phyloP scores from a whole-genome alignment of 2,797 vertebrate genomes.

The Micropoecilia bifurca region DNA sequence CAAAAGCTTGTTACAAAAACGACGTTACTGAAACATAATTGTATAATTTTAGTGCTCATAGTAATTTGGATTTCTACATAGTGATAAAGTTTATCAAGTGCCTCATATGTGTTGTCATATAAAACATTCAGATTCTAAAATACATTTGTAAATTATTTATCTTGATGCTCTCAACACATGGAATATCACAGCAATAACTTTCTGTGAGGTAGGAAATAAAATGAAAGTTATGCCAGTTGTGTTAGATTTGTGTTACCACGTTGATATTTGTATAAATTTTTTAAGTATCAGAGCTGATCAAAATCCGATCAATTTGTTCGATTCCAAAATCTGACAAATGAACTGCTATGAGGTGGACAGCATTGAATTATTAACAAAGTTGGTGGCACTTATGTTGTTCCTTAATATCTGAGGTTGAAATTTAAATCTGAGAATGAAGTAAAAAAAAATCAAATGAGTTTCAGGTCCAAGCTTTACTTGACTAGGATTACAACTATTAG shows the following conservation, averaged over 20 bases:
- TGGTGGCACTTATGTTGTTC: not conserved
- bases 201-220: not conserved
- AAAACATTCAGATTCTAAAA: not conserved
- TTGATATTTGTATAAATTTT: not conserved
- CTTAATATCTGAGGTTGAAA: not conserved
- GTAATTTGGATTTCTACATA: not conserved
- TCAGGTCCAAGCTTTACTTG: not conserved
- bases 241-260: not conserved
- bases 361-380: not conserved
- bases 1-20: not conserved
- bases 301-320: not conserved
- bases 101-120: not conserved
- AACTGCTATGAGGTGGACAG: not conserved
- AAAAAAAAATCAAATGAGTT: not conserved
- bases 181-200: not conserved
- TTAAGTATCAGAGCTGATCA: not conserved
- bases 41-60: not conserved
- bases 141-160: not conserved
- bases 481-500: not conserved
- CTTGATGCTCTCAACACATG: not conserved
- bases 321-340: not conserved
- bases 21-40: not conserved
- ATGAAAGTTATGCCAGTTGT: not conserved
- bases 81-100: not conserved
- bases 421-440: not conserved